A percentile compares a stretch with the other conserved stretches of the same genome.
Evolutionary conservation across 1,140 invertebrate genomes (phyloP).

Genomic region (Cheumatopsyche charites): DNA sequence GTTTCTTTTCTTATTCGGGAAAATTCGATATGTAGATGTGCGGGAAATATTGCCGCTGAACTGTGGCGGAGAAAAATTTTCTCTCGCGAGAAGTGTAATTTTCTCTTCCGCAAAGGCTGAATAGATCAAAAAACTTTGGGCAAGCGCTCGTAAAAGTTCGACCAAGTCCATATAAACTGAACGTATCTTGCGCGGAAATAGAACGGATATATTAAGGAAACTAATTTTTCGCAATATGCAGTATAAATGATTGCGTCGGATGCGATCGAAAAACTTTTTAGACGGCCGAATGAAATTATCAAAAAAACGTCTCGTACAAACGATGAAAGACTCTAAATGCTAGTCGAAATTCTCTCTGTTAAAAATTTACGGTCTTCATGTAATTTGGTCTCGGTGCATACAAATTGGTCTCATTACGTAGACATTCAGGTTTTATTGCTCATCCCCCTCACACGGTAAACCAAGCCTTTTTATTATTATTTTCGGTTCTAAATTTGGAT

Average conservation of each 20-base stretch:
- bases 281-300: too few relatives aligned
- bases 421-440: neutral
- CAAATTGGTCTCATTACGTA: constrained; percentile 38
- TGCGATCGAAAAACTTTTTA: too few relatives aligned
- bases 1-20: constrained; percentile 14
- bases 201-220: neutral
- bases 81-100: constrained; percentile 5
- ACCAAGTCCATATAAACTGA: constrained; percentile 15
- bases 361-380: constrained; percentile 42
- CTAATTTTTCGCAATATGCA: too few relatives aligned
- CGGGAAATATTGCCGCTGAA: neutral
- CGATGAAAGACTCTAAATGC: constrained; percentile 19
- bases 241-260: too few relatives aligned
- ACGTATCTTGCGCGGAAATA: constrained; percentile 4
- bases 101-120: constrained; percentile 25
- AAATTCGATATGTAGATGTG: constrained; percentile 18
- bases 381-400: constrained; percentile 42
- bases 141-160: constrained; percentile 9
- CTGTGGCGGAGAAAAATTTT: neutral
- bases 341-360: constrained; percentile 6
- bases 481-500: constrained; percentile 3
- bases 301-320: neutral
- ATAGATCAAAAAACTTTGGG: constrained; percentile 20
- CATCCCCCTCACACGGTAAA: neutral
- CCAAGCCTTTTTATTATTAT: too few relatives aligned